phyloP scores from a whole-genome alignment of 2,797 vertebrate genomes.

The Synaphobranchus kaupii region DNA sequence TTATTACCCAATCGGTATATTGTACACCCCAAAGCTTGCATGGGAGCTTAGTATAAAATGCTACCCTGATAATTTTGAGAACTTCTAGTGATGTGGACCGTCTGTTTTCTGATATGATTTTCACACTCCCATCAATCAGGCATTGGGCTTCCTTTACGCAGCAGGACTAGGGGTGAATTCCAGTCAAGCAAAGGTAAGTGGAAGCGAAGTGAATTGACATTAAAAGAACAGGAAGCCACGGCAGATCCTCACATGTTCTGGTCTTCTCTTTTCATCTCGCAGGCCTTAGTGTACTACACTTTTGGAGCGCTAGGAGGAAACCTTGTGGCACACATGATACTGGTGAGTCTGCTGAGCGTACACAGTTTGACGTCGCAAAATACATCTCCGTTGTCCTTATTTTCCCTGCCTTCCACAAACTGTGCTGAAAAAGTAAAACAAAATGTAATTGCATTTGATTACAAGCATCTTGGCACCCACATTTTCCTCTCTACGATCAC shows the following conservation, averaged over 20 bases:
- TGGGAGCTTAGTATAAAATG: neutral
- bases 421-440: neutral
- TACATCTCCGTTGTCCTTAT: neutral
- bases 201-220: neutral
- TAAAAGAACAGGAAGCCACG: neutral
- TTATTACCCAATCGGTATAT: neutral
- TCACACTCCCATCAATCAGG: slow-evolving; percentile 75
- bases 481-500: neutral
- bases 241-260: neutral
- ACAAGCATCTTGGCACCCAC: neutral
- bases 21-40: neutral
- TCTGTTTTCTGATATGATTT: slow-evolving; percentile 18
- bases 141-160: slow-evolving; percentile 94
- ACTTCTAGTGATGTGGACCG: neutral
- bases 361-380: neutral
- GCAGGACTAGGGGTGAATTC: slow-evolving; percentile 96
- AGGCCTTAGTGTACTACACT: slow-evolving; percentile 97
- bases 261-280: slow-evolving; percentile 40
- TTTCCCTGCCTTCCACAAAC: neutral
- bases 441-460: neutral
- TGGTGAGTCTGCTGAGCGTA: slow-evolving; percentile 73
- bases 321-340: slow-evolving; percentile 94
- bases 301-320: slow-evolving; percentile 97
- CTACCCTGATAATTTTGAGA: neutral
- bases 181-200: slow-evolving; percentile 93